phyloP scores from a whole-genome alignment of 1,140 invertebrate genomes.

The Spodoptera litura region DNA sequence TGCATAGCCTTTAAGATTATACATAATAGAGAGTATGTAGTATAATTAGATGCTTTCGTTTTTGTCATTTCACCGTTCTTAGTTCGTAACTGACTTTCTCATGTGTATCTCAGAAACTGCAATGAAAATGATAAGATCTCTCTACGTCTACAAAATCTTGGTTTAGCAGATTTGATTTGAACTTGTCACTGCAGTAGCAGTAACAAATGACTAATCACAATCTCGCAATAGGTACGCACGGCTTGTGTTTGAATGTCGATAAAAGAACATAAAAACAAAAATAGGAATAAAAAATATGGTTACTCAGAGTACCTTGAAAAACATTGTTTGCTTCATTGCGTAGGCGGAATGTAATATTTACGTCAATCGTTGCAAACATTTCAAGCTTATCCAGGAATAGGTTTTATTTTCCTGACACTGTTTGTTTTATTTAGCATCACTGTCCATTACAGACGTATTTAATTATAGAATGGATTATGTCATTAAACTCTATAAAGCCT shows the following conservation, averaged over 20 bases:
- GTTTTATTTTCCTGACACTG: conserved; percentile 25
- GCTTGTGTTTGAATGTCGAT: neutral
- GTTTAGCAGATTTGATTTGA: neutral
- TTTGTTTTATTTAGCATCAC: conserved; percentile 4
- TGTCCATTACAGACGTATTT: neutral
- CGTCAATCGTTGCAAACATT: conserved; percentile 4
- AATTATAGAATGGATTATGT: conserved; percentile 45
- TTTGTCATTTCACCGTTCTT: conserved; percentile 56
- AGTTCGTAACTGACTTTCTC: conserved; percentile 41
- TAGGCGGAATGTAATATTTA: conserved; percentile 6
- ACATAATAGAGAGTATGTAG: conserved; percentile 54
- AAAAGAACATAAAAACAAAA: neutral
- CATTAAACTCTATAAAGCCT: conserved; percentile 41
- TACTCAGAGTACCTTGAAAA: conserved; percentile 2
- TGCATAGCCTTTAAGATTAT: conserved; percentile 42
- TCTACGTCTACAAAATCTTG: neutral
- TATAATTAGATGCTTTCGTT: conserved; percentile 63
- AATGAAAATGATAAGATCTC: conserved; percentile 37
- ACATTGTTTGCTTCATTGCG: conserved; percentile 19
- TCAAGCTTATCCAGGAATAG: neutral
- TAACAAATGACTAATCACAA: too few species aligned
- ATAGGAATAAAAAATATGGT: neutral
- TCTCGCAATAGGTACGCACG: too few species aligned
- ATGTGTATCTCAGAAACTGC: conserved; percentile 6
- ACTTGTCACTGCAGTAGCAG: too few species aligned